Evolutionary conservation across 2,113 vertebrate genomes (phyloP), one percentile per base, ranked within the genome.

Genomic region (Passer montanus): DNA sequence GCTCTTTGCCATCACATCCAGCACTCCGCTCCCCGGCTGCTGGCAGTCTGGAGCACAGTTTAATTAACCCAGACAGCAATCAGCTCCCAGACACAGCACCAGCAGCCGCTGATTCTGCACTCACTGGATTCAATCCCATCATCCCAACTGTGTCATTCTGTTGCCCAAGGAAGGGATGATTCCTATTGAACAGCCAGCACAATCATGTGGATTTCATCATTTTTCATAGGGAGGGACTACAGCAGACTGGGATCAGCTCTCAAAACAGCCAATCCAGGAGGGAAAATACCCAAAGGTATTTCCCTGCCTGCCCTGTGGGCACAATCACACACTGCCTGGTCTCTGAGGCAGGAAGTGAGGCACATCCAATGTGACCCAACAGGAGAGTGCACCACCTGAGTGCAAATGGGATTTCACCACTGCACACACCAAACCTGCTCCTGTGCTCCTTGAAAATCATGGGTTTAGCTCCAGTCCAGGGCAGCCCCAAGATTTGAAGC

Each of bases 41-140:
- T 30, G 52, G 35, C 41, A 78, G 59, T 49, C 53, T 70, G 66
- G 53, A 94, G 73, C 60, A 37, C 41, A 13, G 28, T 46, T 89
- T 95, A 95, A 91, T 93, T 80, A 95, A 86, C 27, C 18, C 37
- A 56, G 80, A 50, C 58, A 84, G 66, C 67, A 82, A 79, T 89
- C 58, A 95, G 77, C 64, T 81, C 66, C 43, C 55, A 52, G 68
- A 76, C 2, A 6, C 80, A 30, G 63, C 4, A 10, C 49, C 28
- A 82, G 55, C 62, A 60, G 41, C 28, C 6, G 0, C 33, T 0
- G 4, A 15, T 70, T 43, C 74, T 75, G n/a, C 9, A 19, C 53
- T 77, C 68, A 24, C 59, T 68, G 62, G 50, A 84, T 69, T 69
- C 81, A 72, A 62, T 18, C 16, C 30, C 46, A 33, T 52, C 62